These are phyloP conservation scores for Seriola aureovittata DNA, from an alignment of 2,113 vertebrate species.

Conservation along the genomic window DNA sequence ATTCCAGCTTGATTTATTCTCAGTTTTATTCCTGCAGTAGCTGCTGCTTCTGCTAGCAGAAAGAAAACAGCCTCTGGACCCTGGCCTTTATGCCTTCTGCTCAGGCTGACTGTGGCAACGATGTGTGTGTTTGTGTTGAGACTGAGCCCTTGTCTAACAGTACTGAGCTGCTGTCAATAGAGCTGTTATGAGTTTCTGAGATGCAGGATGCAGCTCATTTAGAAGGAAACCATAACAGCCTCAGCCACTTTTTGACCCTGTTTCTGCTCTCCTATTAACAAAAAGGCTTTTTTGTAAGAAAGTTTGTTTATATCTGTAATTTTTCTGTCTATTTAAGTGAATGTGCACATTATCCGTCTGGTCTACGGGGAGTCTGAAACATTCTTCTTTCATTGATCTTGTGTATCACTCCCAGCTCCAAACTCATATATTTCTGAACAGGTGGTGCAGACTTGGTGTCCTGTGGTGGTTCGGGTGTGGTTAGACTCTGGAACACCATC, in stretches of 20 bases:
- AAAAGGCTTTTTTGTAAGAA: not conserved
- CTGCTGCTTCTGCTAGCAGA: slow-evolving; percentile 3
- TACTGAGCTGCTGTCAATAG: slow-evolving; percentile 16
- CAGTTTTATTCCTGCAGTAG: not conserved
- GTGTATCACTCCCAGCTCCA: not conserved
- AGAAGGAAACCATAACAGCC: not conserved
- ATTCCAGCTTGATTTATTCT: slow-evolving; percentile 25
- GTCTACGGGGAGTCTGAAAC: not conserved
- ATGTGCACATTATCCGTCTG: not conserved
- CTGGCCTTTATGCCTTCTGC: not conserved
- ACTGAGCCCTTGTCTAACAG: slow-evolving; percentile 1
- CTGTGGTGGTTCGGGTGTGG: slow-evolving; percentile 82
- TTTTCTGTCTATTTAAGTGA: not conserved
- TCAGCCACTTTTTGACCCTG: not conserved
- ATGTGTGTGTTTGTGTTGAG: not conserved
- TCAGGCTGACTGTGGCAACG: not conserved
- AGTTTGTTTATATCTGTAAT: no score
- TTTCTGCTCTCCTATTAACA: no score
- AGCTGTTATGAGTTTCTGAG: not conserved
- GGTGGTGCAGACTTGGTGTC: slow-evolving; percentile 82
- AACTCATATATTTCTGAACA: slow-evolving; percentile 29
- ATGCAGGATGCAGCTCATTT: not conserved
- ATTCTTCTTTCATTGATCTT: not conserved
- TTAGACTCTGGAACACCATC: slow-evolving; percentile 82
- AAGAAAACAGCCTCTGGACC: slow-evolving; percentile 2